Percentiles rank a stretch among this genome's conserved stretches.
Conservation (phyloP, 2,888 invertebrate species). For the Melanostoma mellinum region DNA sequence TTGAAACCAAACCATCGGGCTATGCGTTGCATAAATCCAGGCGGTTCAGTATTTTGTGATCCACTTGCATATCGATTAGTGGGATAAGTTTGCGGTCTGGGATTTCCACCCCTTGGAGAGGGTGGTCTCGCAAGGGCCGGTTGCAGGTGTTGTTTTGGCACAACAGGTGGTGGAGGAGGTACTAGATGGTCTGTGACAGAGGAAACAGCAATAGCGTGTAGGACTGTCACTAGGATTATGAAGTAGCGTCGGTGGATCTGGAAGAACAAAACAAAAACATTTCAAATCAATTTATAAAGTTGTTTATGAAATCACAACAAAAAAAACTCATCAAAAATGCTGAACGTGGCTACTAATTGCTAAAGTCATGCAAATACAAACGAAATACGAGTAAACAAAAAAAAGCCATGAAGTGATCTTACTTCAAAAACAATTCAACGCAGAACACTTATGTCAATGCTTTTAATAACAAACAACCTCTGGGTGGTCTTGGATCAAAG, state of each 20-base stretch:
- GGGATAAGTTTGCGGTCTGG: slow-evolving; percentile 32
- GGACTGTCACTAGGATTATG: slow-evolving; percentile 30
- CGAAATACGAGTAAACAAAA: too few species aligned
- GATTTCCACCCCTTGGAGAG: slow-evolving; percentile 33
- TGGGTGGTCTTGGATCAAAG: too few species aligned
- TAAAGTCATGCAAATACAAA: too few species aligned
- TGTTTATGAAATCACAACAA: background rate
- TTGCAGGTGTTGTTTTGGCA: slow-evolving; percentile 57
- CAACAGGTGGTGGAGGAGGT: slow-evolving; percentile 77
- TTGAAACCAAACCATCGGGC: slow-evolving; percentile 81
- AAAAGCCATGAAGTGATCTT: too few species aligned
- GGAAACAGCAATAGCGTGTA: slow-evolving; percentile 52
- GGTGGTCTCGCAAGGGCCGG: slow-evolving; percentile 48
- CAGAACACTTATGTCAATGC: too few species aligned
- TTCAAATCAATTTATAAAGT: background rate
- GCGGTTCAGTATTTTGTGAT: slow-evolving; percentile 60
- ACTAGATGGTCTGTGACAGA: slow-evolving; percentile 79
- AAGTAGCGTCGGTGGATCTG: slow-evolving; percentile 48
- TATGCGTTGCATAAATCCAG: slow-evolving; percentile 81
- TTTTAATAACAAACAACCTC: too few species aligned
- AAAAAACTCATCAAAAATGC: background rate
- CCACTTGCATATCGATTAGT: slow-evolving; percentile 35
- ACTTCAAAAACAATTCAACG: too few species aligned
- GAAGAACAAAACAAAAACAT: slow-evolving; percentile 14
- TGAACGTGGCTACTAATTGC: too few species aligned